A percentile compares a stretch with the other conserved stretches of the same genome.
Evolutionary conservation across 2,888 invertebrate species (phyloP).

Genomic region (Hirtodrosophila confusa): DNA sequence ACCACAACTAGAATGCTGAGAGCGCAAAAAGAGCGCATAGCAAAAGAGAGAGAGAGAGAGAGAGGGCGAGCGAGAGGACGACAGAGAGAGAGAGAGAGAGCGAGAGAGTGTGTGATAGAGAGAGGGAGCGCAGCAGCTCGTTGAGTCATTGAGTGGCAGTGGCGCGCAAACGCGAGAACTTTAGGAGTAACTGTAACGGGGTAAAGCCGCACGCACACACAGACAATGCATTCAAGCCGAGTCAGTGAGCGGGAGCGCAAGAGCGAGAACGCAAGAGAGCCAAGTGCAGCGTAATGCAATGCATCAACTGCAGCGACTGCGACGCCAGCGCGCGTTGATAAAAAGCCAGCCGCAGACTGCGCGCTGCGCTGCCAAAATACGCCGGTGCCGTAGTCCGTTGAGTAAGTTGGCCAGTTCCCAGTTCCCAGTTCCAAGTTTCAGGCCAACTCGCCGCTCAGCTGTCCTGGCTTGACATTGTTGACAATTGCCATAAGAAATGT

Average conservation of each 20-base stretch:
- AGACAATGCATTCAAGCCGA: constrained; percentile 7
- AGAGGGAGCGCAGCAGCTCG: constrained; percentile 11
- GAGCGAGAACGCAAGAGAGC: constrained; percentile 37
- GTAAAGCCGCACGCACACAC: constrained; percentile 52
- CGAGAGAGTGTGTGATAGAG: constrained; percentile 7
- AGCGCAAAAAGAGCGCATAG: constrained; percentile 30
- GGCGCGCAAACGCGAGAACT: constrained; percentile 76
- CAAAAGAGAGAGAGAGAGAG: constrained; percentile 21
- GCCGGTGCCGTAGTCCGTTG: constrained; percentile 62
- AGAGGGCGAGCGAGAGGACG: not conserved
- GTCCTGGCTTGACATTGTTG: constrained; percentile 64
- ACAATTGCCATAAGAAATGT: constrained; percentile 64
- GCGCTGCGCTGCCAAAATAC: constrained; percentile 71
- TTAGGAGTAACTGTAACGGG: constrained; percentile 67
- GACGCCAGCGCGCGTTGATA: constrained; percentile 77
- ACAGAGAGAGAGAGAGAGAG: constrained; percentile 15
- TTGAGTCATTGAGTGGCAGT: constrained; percentile 65
- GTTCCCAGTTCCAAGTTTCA: not conserved
- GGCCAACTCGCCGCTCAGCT: constrained; percentile 26
- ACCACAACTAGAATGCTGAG: constrained; percentile 62
- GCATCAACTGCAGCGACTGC: constrained; percentile 44
- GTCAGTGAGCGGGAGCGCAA: constrained; percentile 7
- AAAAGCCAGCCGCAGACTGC: constrained; percentile 69
- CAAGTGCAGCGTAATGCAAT: constrained; percentile 62
- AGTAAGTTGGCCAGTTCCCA: constrained; percentile 37